Evolutionary conservation across 2,888 invertebrate genomes (phyloP), one percentile per base, ranked within the genome.

Genomic region (Anthrax anthrax): DNA sequence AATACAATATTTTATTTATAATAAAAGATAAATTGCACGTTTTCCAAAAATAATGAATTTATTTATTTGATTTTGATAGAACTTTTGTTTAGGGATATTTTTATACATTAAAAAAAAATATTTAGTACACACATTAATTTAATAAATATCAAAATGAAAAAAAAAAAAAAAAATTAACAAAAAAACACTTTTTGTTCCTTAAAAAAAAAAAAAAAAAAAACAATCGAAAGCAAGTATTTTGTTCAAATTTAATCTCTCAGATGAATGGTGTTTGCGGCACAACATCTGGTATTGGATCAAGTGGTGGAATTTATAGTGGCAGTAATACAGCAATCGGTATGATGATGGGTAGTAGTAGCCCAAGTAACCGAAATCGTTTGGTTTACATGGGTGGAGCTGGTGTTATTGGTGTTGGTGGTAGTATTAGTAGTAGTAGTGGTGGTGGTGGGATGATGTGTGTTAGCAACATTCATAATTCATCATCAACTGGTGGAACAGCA

Each of bases 271-370:
- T 54, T 39, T 54, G 54, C 48, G 52, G 50, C 50, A 46, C 50
- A 49, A 44, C 52, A 50, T 51, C 54, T 42, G 54, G 54, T 39
- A 37, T 43, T 34, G 56, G 56, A 50, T 51, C 54, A 42, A 54
- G 54, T 39, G 37, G 43, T 34, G 56, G 56, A 54, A 54, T 56
- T 54, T 56, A 56, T 54, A 56, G 55, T 47, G 56, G 56, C 52
- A 56, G 56, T 56, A 56, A 56, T 52, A 53, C 56, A 54, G 55
- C 56, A 54, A 56, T 56, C 52, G 56, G 56, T 56, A 56, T 54
- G 56, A 8, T 4, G 8, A n/a, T n/a, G n/a, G n/a, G n/a, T n/a
- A n/a, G n/a, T n/a, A 53, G 52, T 53, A 54, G 53, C 55, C 53
- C 52, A 47, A 54, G 44, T 56, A 55, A 50, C 54, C 55, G 55